Percentiles rank a stretch among this genome's conserved stretches.
These are phyloP conservation scores for Melanotus villosus DNA, from an alignment of 2,888 invertebrate species.

Conservation along the genomic window DNA sequence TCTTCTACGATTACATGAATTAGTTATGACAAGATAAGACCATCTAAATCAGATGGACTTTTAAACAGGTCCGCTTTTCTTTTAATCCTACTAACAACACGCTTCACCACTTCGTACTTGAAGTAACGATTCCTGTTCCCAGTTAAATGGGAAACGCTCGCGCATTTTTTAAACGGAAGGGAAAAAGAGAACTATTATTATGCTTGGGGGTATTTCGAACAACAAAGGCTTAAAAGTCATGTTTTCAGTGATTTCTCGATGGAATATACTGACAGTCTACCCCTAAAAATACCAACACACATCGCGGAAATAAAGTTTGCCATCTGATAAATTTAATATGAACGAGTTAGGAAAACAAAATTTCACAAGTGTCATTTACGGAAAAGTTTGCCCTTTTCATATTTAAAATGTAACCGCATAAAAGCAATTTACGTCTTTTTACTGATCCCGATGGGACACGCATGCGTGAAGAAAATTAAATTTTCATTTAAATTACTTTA, in stretches of 20 bases:
- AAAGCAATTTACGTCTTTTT: not conserved
- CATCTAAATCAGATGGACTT: conserved; percentile 16
- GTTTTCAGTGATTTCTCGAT: conserved; percentile 29
- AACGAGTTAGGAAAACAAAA: conserved; percentile 20
- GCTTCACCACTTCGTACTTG: not conserved
- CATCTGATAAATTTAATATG: conserved; percentile 25
- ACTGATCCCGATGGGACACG: not conserved
- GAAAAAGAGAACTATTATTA: not conserved
- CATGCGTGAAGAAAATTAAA: not conserved
- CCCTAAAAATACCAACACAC: too few species aligned
- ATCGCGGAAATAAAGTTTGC: conserved; percentile 18
- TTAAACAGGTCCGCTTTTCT: conserved; percentile 6
- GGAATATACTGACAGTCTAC: conserved; percentile 18
- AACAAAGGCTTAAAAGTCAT: conserved; percentile 20
- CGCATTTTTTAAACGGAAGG: too few species aligned
- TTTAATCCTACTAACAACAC: not conserved
- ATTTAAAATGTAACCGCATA: not conserved
- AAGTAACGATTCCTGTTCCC: too few species aligned
- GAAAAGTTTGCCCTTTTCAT: not conserved
- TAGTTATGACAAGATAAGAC: conserved; percentile 21
- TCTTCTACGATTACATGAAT: conserved; percentile 24
- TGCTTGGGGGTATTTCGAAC: not conserved
- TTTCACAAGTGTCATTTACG: conserved; percentile 13
- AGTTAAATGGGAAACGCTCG: too few species aligned
- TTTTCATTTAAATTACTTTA: too few species aligned